phyloP scores from a whole-genome alignment of 2,113 vertebrate genomes.

The Peromyscus polionotus region DNA sequence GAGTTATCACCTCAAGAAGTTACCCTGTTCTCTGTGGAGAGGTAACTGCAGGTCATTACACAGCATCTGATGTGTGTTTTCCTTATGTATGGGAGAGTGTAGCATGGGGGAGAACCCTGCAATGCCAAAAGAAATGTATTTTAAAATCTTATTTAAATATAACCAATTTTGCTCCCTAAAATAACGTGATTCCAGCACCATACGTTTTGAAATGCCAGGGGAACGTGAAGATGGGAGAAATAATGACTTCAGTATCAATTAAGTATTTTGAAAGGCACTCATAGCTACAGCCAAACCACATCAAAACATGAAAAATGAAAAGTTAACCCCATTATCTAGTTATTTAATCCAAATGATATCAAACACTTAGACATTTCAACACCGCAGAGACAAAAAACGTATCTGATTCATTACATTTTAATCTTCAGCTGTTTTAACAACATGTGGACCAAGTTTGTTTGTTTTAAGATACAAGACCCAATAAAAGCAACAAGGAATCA shows the following conservation, averaged over 20 bases:
- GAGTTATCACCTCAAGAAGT: background rate
- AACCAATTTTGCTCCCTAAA: slow-evolving; percentile 21
- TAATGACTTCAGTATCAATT: slow-evolving; percentile 57
- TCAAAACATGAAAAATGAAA: slow-evolving; percentile 67
- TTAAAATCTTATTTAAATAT: slow-evolving; percentile 59
- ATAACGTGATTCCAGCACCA: background rate
- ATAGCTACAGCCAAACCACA: slow-evolving; percentile 62
- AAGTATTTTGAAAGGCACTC: slow-evolving; percentile 67
- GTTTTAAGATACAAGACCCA: background rate
- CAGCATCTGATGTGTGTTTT: background rate
- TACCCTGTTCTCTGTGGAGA: background rate
- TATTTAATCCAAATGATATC: slow-evolving; percentile 62
- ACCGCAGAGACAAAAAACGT: slow-evolving; percentile 13
- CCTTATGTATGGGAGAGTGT: background rate
- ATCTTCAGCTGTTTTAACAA: slow-evolving; percentile 47
- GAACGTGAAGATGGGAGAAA: slow-evolving; percentile 66
- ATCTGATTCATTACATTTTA: slow-evolving; percentile 55
- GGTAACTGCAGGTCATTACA: background rate
- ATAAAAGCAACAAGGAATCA: background rate
- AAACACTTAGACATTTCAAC: slow-evolving; percentile 55
- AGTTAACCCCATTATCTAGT: slow-evolving; percentile 48
- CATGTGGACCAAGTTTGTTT: background rate
- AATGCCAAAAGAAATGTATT: background rate
- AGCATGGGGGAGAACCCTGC: background rate
- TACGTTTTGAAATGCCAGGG: slow-evolving; percentile 66